Percentiles rank a stretch among this genome's conserved stretches.
These are phyloP conservation scores for Taenioides sp. DNA, from an alignment of 2,797 vertebrate species.

Conservation along the genomic window DNA sequence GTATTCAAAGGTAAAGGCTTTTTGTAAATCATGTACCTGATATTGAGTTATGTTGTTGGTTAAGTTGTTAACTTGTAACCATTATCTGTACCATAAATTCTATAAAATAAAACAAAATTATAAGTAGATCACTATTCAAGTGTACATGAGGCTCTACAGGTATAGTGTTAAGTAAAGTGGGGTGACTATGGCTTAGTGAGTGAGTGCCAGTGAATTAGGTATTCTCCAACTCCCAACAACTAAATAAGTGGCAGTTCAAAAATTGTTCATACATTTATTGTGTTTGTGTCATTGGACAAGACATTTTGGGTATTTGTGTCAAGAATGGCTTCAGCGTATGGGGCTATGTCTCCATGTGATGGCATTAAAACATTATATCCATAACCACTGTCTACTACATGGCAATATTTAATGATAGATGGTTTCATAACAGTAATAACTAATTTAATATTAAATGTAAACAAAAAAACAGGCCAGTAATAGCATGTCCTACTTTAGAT, in stretches of 20 bases:
- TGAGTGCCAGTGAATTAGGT: not conserved
- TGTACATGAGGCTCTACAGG: not conserved
- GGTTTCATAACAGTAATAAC: not conserved
- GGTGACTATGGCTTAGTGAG: not conserved
- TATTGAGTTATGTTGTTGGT: not conserved
- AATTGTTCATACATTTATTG: not conserved
- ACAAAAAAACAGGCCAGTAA: not conserved
- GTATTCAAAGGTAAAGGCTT: conserved; percentile 67
- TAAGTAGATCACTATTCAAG: not conserved
- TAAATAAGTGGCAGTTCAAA: not conserved
- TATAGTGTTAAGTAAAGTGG: not conserved
- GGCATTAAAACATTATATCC: not conserved
- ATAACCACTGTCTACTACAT: not conserved
- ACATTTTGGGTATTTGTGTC: not conserved
- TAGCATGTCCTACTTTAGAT: not conserved
- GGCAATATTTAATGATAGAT: not conserved
- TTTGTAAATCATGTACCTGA: not conserved
- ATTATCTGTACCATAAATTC: not conserved
- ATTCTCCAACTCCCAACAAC: not conserved
- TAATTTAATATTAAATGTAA: not conserved
- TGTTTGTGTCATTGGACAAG: not conserved
- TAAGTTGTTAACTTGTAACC: not conserved
- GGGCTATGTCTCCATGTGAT: no score
- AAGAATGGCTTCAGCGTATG: not conserved
- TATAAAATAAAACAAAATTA: not conserved